Evolutionary conservation across 2,113 vertebrate genomes (phyloP), one percentile per base, ranked within the genome.

Genomic region (Opisthocomus hoazin): DNA sequence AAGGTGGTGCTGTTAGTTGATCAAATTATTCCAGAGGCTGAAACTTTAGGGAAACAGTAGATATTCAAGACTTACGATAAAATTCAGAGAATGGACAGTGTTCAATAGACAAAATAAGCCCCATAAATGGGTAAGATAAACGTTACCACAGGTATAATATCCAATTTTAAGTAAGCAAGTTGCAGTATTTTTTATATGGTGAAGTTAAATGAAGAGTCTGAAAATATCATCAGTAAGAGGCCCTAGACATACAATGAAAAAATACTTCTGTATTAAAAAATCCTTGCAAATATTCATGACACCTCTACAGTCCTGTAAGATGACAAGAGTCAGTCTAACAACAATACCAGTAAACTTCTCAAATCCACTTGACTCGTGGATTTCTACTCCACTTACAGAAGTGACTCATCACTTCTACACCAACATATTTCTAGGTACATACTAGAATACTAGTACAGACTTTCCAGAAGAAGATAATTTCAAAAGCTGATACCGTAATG

Each of bases 351-450:
- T 23, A 50, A 81, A 54, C 11, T 86, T 2, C 2, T 34, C 8
- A 64, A 88, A 24, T 41, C 34, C 30, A 43, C 10, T 69, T 74
- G 11, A 45, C 11, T 61, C 0, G 0, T 36, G 8, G n/a, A 45
- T 20, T 71, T 84, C 36, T 75, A 20, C 70, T 79, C 22, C 10
- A 34, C 30, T 86, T 84, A 23, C 20, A 50, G 18, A 81, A 73
- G 7, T 50, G 57, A 45, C 58, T 69, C 11, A 3, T 54, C 19
- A 58, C 15, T 76, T 91, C 19, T 48, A 20, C 63, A 68, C 19
- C 22, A 57, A 53, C 2, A 5, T 43, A 53, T 56, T 85, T 64
- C 18, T 73, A n/a, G 34, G 15, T 27, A n/a, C 5, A 37, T 9
- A 13, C 14, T 58, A 26, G 15, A 51, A 70, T 37, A 53, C 7